These are phyloP conservation scores for Caerostris darwini DNA, from an alignment of 1,140 invertebrate species.

Conservation along the genomic window DNA sequence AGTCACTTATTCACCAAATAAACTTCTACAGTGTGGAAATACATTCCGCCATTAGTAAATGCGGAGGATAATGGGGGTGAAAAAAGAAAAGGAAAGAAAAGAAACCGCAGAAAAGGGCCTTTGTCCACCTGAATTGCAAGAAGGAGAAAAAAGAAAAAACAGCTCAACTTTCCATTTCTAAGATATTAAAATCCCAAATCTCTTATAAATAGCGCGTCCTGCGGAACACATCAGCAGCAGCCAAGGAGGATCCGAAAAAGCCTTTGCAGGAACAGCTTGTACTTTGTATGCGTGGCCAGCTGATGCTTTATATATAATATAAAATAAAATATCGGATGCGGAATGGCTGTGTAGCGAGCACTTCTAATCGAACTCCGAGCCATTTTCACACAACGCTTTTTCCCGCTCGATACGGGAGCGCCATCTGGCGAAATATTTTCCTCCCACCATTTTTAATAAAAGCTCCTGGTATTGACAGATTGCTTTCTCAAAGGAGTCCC, in stretches of 20 bases:
- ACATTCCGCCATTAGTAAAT: constrained; percentile 31
- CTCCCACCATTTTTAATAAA: constrained; percentile 77
- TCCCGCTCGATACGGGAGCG: constrained; percentile 74
- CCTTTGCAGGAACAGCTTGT: constrained; percentile 73
- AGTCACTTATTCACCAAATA: background rate
- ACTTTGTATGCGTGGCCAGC: constrained; percentile 74
- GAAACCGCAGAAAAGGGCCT: constrained; percentile 5
- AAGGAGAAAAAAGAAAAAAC: constrained; percentile 27
- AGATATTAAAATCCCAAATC: constrained; percentile 74
- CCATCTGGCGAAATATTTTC: constrained; percentile 74
- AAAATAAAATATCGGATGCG: constrained; percentile 75
- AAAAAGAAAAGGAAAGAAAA: background rate
- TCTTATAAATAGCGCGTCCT: constrained; percentile 69
- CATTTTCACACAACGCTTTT: constrained; percentile 75
- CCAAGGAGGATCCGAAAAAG: constrained; percentile 64
- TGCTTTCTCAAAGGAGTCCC: constrained; percentile 75
- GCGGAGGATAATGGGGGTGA: background rate
- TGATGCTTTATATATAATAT: constrained; percentile 76
- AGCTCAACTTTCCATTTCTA: constrained; percentile 46
- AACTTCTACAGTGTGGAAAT: background rate
- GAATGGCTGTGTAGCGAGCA: constrained; percentile 54
- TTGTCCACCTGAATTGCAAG: background rate
- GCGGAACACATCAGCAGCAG: background rate
- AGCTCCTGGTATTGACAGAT: constrained; percentile 77
- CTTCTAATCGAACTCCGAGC: constrained; percentile 70